These are phyloP conservation scores for Mesopsocus fuscifrons DNA, from an alignment of 2,888 invertebrate genomes.

Conservation along the genomic window DNA sequence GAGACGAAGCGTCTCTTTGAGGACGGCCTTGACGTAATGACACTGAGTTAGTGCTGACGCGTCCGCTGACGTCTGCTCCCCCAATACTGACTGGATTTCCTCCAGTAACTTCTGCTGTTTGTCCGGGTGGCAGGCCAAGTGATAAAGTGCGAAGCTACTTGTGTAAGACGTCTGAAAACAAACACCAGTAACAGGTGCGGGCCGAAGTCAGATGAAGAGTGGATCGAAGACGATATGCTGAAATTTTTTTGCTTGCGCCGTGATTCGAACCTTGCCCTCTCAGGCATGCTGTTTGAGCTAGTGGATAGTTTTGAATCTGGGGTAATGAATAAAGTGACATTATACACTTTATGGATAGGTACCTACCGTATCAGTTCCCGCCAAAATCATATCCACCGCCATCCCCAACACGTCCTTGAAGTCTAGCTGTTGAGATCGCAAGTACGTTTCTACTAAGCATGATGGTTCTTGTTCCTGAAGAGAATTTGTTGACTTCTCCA, in stretches of 20 bases:
- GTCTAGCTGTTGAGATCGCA: slow-evolving; percentile 47
- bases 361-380: slow-evolving; percentile 68
- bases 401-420: slow-evolving; percentile 65
- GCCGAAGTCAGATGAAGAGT: not conserved
- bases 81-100: slow-evolving; percentile 40
- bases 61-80: slow-evolving; percentile 31
- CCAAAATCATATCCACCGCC: slow-evolving; percentile 65
- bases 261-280: no score
- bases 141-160: slow-evolving; percentile 57
- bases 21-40: slow-evolving; percentile 51
- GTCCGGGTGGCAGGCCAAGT: slow-evolving; percentile 47
- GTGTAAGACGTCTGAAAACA: slow-evolving; percentile 52
- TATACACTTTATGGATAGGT: no score
- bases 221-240: no score
- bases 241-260: no score
- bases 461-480: slow-evolving; percentile 25
- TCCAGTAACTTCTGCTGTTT: slow-evolving; percentile 45
- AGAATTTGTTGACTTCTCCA: slow-evolving; percentile 22
- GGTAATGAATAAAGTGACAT: no score
- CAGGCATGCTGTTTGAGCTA: no score
- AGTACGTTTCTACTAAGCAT: slow-evolving; percentile 46
- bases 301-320: no score
- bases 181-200: slow-evolving; percentile 12
- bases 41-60: slow-evolving; percentile 39
- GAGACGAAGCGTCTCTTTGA: slow-evolving; percentile 68